Evolutionary conservation across 1,140 invertebrate species (phyloP).

Genomic region (Drosophila pseudoananassae): DNA sequence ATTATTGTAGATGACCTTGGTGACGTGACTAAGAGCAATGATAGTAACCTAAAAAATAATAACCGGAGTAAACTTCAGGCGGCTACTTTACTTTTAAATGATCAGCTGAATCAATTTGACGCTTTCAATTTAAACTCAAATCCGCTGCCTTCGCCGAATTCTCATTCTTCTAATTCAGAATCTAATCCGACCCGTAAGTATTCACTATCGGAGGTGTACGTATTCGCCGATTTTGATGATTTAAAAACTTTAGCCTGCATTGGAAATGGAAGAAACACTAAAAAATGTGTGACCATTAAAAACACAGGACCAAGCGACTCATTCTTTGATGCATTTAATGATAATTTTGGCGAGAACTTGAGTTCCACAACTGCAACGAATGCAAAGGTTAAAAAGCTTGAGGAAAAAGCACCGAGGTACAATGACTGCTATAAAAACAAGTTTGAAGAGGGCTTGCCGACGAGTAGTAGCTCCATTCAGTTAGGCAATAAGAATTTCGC

Average conservation of each 20-base stretch:
- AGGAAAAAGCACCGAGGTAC: constrained; percentile 30
- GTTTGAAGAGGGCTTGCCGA: constrained; percentile 75
- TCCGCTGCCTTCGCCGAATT: constrained; percentile 65
- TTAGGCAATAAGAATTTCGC: constrained; percentile 68
- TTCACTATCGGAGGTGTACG: constrained; percentile 55
- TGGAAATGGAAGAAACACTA: constrained; percentile 4
- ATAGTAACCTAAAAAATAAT: constrained; percentile 19
- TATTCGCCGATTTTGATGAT: constrained; percentile 79
- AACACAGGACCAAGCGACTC: constrained; percentile 67
- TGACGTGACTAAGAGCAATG: background rate
- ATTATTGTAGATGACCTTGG: constrained; percentile 44
- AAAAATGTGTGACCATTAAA: constrained; percentile 27
- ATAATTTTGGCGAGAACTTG: constrained; percentile 61
- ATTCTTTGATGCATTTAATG: constrained; percentile 83
- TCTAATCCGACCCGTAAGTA: constrained; percentile 26
- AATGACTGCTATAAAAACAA: constrained; percentile 71
- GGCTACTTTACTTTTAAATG: constrained; percentile 48
- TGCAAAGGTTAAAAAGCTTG: constrained; percentile 1
- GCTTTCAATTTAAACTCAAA: constrained; percentile 74
- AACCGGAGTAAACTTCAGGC: constrained; percentile 33
- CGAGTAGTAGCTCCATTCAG: constrained; percentile 21
- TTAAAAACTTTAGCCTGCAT: constrained; percentile 46
- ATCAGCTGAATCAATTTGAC: constrained; percentile 70
- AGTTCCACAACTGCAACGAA: constrained; percentile 9
- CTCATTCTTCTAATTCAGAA: constrained; percentile 56